A percentile compares a stretch with the other conserved stretches of the same genome.
Conservation (phyloP, 2,888 invertebrate genomes). For the Hirtodrosophila confusa region DNA sequence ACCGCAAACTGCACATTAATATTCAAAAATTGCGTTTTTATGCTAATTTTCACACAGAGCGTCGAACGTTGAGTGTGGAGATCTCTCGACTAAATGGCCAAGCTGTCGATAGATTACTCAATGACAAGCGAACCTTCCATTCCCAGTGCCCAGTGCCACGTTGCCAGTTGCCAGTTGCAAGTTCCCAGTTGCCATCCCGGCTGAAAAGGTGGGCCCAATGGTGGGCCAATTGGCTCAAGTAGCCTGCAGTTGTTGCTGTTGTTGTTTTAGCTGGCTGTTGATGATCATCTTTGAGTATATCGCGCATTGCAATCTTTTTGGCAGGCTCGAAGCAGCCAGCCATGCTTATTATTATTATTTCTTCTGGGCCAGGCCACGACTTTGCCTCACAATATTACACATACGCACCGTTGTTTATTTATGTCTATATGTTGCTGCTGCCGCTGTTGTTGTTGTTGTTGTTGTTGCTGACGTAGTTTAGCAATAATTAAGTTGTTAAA, state of each 20-base stretch:
- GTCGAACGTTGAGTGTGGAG: constrained; percentile 2
- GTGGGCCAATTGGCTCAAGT: constrained; percentile 35
- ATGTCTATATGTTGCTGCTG: constrained; percentile 51
- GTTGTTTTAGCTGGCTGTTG: constrained; percentile 31
- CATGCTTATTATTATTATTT: constrained; percentile 58
- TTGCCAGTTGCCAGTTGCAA: too few relatives aligned
- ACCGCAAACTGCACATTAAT: constrained; percentile 76
- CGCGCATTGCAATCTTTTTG: constrained; percentile 72
- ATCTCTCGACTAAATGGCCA: constrained; percentile 56
- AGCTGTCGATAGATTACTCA: constrained; percentile 83
- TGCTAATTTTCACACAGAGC: constrained; percentile 81
- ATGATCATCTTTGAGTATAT: constrained; percentile 73
- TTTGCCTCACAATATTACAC: constrained; percentile 67
- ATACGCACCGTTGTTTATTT: constrained; percentile 77
- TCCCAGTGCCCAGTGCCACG: neutral
- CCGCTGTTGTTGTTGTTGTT: constrained; percentile 46
- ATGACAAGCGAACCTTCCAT: constrained; percentile 67
- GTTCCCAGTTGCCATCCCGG: neutral
- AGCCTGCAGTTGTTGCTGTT: constrained; percentile 25
- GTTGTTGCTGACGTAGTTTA: constrained; percentile 76
- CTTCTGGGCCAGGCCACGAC: constrained; percentile 48
- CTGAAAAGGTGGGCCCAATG: constrained; percentile 7
- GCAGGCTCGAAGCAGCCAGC: constrained; percentile 37
- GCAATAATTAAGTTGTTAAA: constrained; percentile 83
- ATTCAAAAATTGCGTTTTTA: constrained; percentile 84